These are phyloP conservation scores for Eidolon helvum DNA, from an alignment of 2,113 vertebrate genomes.

Conservation along the genomic window DNA sequence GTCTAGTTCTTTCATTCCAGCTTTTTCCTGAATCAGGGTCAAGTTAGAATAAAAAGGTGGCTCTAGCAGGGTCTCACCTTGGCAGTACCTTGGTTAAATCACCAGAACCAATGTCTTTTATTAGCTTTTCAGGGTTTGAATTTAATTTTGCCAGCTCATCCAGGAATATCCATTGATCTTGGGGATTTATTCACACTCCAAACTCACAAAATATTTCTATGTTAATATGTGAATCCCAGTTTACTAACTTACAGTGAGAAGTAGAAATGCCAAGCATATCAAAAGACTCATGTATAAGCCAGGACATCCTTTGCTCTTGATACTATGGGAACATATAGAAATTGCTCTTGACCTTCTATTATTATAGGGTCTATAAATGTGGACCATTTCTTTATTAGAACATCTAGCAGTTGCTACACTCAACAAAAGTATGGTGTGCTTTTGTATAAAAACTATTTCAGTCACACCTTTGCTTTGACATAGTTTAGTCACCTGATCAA, in stretches of 20 bases:
- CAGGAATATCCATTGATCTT: neutral
- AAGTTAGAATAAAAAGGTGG: neutral
- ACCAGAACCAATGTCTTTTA: neutral
- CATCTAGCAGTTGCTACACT: neutral
- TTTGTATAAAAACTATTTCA: constrained; percentile 23
- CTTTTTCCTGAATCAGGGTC: constrained; percentile 12
- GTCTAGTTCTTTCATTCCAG: constrained; percentile 39
- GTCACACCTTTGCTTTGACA: neutral
- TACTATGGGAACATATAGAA: neutral
- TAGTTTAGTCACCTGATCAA: neutral
- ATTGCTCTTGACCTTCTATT: neutral
- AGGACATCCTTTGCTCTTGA: neutral
- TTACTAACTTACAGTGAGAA: neutral
- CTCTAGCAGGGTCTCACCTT: neutral
- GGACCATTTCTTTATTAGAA: neutral
- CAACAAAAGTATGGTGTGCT: neutral
- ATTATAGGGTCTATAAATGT: neutral
- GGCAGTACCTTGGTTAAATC: neutral
- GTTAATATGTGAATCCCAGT: neutral
- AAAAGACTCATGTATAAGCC: neutral
- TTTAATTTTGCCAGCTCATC: neutral
- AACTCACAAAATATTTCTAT: neutral
- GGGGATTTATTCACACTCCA: neutral
- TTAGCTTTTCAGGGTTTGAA: neutral
- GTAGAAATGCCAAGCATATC: neutral